These are phyloP conservation scores for Calonectris borealis DNA, from an alignment of 2,113 vertebrate species.

Conservation along the genomic window DNA sequence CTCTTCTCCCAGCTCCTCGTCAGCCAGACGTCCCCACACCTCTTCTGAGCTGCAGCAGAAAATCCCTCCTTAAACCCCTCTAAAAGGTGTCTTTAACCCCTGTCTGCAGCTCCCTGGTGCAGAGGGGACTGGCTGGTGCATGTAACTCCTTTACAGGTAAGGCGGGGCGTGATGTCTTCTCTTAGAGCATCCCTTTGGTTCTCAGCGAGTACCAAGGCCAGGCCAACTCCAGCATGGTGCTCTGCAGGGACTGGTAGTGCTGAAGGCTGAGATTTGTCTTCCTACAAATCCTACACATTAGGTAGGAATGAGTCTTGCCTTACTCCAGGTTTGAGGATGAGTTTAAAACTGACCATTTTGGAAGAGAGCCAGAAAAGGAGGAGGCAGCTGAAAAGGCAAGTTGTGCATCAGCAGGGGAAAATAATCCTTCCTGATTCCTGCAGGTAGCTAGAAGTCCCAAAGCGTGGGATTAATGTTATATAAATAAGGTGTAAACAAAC, in stretches of 20 bases:
- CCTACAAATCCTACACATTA: background rate
- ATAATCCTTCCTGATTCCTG: constrained; percentile 26
- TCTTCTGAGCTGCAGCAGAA: background rate
- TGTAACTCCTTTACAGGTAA: background rate
- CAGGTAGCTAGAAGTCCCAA: background rate
- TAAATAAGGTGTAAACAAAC: constrained; percentile 33
- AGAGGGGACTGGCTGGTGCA: background rate
- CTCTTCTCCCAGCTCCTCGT: background rate
- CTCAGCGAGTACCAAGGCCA: background rate
- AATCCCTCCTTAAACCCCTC: background rate
- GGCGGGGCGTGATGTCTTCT: background rate
- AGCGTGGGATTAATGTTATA: background rate
- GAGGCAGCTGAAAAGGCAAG: background rate
- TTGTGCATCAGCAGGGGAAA: background rate
- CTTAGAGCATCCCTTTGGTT: background rate
- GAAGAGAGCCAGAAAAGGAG: background rate
- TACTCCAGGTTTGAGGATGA: background rate
- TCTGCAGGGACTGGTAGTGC: background rate
- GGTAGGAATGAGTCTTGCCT: background rate
- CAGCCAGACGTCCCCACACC: background rate
- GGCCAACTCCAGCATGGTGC: background rate
- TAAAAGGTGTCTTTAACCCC: background rate
- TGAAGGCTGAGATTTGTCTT: background rate
- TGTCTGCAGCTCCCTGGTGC: background rate
- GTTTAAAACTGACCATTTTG: background rate